Evolutionary conservation across 2,888 invertebrate species (phyloP).

Genomic region (Orchesellides sinensis): DNA sequence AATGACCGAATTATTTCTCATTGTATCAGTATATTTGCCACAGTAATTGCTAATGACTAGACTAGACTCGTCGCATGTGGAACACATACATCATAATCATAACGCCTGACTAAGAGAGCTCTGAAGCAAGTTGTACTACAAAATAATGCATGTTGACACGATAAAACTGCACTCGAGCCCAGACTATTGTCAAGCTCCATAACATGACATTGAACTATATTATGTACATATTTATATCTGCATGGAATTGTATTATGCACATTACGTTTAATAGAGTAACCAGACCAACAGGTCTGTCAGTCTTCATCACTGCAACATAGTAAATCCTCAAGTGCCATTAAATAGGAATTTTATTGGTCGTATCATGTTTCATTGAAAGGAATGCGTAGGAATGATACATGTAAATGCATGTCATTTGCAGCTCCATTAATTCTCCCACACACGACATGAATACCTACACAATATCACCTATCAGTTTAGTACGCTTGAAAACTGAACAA

Average conservation of each 20-base stretch:
- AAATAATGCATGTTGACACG: background rate
- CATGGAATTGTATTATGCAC: too few relatives aligned
- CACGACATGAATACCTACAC: background rate
- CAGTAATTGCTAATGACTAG: too few relatives aligned
- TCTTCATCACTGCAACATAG: background rate
- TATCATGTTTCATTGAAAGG: constrained; percentile 43
- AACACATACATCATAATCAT: too few relatives aligned
- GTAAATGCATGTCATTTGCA: constrained; percentile 22
- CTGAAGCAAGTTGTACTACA: background rate
- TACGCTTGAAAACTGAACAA: background rate
- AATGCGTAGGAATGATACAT: constrained; percentile 31
- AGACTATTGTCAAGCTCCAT: background rate
- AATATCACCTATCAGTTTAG: background rate
- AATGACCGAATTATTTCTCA: background rate
- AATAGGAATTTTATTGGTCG: constrained; percentile 46
- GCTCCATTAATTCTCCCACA: constrained; percentile 53
- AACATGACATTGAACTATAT: constrained; percentile 3
- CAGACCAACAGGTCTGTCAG: background rate
- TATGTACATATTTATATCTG: too few relatives aligned
- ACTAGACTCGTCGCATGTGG: too few relatives aligned
- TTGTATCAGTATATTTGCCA: too few relatives aligned
- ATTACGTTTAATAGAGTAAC: background rate
- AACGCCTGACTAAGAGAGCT: too few relatives aligned
- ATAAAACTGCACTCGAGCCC: constrained; percentile 1
- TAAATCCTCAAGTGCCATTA: background rate